Base-by-base conservation (phyloP, 2,797 vertebrate genomes). In the Platyrinchus mystaceus region DNA sequence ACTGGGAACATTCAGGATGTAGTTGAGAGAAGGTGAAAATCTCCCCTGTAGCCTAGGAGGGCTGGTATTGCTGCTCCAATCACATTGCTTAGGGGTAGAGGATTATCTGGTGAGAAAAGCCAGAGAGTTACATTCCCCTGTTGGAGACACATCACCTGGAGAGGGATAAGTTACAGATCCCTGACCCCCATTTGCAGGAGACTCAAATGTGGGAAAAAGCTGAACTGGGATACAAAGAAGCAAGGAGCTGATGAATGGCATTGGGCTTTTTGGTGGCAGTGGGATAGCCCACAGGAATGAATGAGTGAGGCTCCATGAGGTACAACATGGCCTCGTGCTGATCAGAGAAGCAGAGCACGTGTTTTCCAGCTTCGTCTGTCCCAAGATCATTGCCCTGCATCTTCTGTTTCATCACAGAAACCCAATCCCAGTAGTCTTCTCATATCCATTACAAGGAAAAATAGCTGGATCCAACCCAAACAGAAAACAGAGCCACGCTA, bases 391-490 rank as follows among this genome's bases (percentile, higher is more conserved):
- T 18, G 10, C 13, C 5, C 7, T 87, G 78, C 50, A 71, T 71
- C 53, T 89, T 87, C 82, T 76, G 47, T 78, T 80, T 86, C 73
- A 79, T 62, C 66, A 50, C 34, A 83, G 89, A 90, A 94, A 88
- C 47, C 24, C 5, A 10, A 64, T 80, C 75, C 75, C 66, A 81
- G 53, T 15, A 8, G 53, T n/a, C 30, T 78, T 41, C n/a, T 71
- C 43, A 49, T 10, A 86, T 53, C 43, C 73, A 59, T 47, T 91
- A 86, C 36, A 78, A 16, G 43, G 28, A 60, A 83, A 80, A 89
- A 94, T 77, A 78, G 52, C 76, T 78, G 69, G 43, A 94, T 93
- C 56, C 77, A 87, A 73, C 52, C 69, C 70, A 94, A 94, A 79
- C 23, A 88, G 79, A 89, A 89, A 91, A 32, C 32, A 80, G 62